phyloP scores from a whole-genome alignment of 1,140 invertebrate genomes.

The Ladona fulva region DNA sequence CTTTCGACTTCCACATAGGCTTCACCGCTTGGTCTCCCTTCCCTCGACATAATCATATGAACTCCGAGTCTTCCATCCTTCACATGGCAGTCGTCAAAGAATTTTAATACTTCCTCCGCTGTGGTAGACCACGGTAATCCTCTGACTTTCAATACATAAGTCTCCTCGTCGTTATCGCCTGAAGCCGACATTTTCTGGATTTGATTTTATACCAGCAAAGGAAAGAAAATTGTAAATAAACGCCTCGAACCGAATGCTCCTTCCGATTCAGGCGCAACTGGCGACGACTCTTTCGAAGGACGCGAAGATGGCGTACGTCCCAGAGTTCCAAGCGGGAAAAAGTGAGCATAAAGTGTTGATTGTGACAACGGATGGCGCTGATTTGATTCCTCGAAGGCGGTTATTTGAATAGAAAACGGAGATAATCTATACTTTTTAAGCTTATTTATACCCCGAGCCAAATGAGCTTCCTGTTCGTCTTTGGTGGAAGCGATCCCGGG shows the following conservation, averaged over 20 bases:
- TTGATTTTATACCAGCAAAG: too few relatives aligned
- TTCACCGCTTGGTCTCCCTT: conserved; percentile 86
- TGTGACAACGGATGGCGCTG: too few relatives aligned
- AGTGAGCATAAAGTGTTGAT: too few relatives aligned
- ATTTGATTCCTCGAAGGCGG: too few relatives aligned
- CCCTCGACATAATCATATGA: conserved; percentile 77
- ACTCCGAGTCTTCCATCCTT: conserved; percentile 64
- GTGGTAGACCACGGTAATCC: conserved; percentile 89
- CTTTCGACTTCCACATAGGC: conserved; percentile 80
- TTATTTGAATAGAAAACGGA: too few relatives aligned
- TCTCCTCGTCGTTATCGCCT: conserved; percentile 29
- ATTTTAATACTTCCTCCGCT: conserved; percentile 76
- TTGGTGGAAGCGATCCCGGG: too few relatives aligned
- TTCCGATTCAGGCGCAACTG: too few relatives aligned
- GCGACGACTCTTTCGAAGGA: not conserved
- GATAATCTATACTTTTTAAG: too few relatives aligned
- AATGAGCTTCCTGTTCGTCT: too few relatives aligned
- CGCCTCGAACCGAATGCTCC: too few relatives aligned
- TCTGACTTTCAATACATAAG: conserved; percentile 58
- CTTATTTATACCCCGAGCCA: too few relatives aligned
- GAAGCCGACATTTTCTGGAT: not conserved
- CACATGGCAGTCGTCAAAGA: conserved; percentile 56
- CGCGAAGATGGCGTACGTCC: not conserved
- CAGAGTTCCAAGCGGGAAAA: not conserved
- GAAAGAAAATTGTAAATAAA: too few relatives aligned